These are phyloP conservation scores for Melierax canorus DNA, from an alignment of 2,113 vertebrate species.

Conservation along the genomic window DNA sequence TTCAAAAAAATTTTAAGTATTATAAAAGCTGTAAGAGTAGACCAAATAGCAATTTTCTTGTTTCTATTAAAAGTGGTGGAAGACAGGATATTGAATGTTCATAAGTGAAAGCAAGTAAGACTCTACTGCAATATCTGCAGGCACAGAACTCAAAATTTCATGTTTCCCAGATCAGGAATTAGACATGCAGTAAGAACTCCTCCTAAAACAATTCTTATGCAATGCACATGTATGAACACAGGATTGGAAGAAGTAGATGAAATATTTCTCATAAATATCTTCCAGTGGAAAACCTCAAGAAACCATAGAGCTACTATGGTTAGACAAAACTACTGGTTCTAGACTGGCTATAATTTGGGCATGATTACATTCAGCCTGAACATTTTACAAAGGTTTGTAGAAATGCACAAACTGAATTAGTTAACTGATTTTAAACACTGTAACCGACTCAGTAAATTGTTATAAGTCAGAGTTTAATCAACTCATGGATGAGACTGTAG, in stretches of 20 bases:
- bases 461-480: not conserved
- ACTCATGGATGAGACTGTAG: not conserved
- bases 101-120: not conserved
- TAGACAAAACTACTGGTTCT: not conserved
- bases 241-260: not conserved
- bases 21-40: not conserved
- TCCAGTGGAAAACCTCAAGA: not conserved
- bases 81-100: not conserved
- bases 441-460: not conserved
- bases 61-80: not conserved
- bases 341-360: not conserved
- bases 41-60: not conserved
- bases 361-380: not conserved
- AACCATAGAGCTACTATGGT: not conserved
- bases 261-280: not conserved
- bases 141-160: not conserved
- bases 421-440: not conserved
- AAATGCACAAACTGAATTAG: not conserved
- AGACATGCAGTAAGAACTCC: not conserved
- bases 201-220: not conserved
- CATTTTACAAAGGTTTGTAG: not conserved
- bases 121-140: not conserved
- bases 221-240: not conserved
- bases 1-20: not conserved
- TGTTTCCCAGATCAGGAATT: not conserved